phyloP scores from a whole-genome alignment of 2,797 vertebrate species.

The Danio jaintianensis region DNA sequence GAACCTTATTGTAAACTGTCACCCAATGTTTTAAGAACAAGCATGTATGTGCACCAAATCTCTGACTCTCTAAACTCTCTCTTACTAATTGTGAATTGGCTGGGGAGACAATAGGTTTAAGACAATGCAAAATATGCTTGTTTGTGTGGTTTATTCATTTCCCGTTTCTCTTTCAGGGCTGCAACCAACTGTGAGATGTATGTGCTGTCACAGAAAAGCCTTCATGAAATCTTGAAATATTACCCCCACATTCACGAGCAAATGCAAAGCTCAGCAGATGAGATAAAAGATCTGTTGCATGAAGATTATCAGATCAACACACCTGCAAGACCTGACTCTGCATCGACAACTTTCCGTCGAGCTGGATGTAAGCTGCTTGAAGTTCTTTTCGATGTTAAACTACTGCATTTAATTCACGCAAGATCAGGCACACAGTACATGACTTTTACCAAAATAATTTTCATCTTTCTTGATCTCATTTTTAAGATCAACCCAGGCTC shows the following conservation, averaged over 20 bases:
- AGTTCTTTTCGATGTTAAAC: not conserved
- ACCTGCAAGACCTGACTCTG: not conserved
- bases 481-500: too few species aligned
- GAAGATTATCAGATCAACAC: not conserved
- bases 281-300: constrained; percentile 8
- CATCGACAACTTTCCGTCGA: not conserved
- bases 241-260: constrained; percentile 48
- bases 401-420: not conserved
- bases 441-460: not conserved
- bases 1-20: too few species aligned
- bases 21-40: too few species aligned
- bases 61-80: too few species aligned
- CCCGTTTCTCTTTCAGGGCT: constrained; percentile 48
- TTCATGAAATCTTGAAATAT: constrained; percentile 46
- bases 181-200: constrained; percentile 52
- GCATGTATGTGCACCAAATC: too few species aligned
- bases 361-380: constrained; percentile 40
- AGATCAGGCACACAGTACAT: not conserved
- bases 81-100: too few species aligned
- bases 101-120: too few species aligned
- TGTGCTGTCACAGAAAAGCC: constrained; percentile 49
- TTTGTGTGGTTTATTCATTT: not conserved
- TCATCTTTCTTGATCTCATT: too few species aligned
- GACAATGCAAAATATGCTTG: not conserved
- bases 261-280: constrained; percentile 16